These are phyloP conservation scores for Zophobas morio DNA, from an alignment of 1,140 invertebrate species.

Conservation along the genomic window DNA sequence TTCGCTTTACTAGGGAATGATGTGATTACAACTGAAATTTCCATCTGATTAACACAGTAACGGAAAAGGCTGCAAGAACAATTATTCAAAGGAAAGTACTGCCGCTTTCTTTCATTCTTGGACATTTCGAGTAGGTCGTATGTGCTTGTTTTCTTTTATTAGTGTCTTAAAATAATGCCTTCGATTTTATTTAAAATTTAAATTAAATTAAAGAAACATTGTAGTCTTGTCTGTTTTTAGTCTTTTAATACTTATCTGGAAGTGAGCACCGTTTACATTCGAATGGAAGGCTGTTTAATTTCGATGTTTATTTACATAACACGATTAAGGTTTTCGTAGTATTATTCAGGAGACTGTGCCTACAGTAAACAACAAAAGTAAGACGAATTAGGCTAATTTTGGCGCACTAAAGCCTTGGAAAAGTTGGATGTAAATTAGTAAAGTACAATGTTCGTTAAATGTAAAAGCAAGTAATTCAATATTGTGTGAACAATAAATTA, in stretches of 20 bases:
- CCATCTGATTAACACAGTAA: background rate
- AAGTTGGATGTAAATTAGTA: too few relatives aligned
- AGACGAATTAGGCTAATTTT: background rate
- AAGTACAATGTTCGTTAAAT: too few relatives aligned
- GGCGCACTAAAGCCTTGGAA: too few relatives aligned
- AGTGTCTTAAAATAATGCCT: too few relatives aligned
- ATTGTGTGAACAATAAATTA: too few relatives aligned
- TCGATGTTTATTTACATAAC: background rate
- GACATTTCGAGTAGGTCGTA: too few relatives aligned
- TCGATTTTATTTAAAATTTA: too few relatives aligned
- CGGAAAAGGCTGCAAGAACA: background rate
- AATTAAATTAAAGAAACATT: too few relatives aligned
- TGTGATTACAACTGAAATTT: constrained; percentile 8
- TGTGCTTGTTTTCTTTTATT: too few relatives aligned
- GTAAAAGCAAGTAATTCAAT: too few relatives aligned
- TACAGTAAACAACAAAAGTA: background rate
- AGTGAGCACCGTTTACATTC: background rate
- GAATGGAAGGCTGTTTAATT: background rate
- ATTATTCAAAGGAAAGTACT: too few relatives aligned
- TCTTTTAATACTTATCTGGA: background rate
- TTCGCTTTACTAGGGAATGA: constrained; percentile 19
- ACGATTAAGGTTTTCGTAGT: background rate
- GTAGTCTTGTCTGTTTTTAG: background rate
- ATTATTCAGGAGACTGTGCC: background rate
- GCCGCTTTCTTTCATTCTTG: too few relatives aligned